phyloP scores from a whole-genome alignment of 2,113 vertebrate species.

The Erythrocebus patas region DNA sequence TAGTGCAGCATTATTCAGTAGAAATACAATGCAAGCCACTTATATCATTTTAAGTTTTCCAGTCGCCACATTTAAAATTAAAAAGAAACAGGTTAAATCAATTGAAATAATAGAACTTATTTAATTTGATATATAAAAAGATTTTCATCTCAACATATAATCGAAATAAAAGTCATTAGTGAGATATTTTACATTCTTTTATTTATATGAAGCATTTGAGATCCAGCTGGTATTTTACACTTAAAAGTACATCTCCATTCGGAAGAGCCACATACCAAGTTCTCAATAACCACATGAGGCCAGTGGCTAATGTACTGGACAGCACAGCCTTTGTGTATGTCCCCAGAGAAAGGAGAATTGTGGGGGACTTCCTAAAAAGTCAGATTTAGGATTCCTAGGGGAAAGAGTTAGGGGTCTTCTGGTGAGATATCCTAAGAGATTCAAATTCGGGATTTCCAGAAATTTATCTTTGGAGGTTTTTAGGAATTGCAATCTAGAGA shows the following conservation, averaged over 20 bases:
- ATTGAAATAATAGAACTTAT: not conserved
- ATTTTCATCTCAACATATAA: not conserved
- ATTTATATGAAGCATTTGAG: not conserved
- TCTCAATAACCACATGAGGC: not conserved
- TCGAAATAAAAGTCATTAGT: not conserved
- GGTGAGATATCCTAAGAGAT: not conserved
- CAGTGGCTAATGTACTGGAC: not conserved
- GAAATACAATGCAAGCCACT: not conserved
- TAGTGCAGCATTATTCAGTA: not conserved
- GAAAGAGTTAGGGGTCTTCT: not conserved
- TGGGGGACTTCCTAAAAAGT: not conserved
- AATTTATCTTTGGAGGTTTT: not conserved
- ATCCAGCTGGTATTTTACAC: not conserved
- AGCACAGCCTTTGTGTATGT: not conserved
- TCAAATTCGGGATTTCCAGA: not conserved
- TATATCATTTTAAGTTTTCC: not conserved
- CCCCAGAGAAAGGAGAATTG: not conserved
- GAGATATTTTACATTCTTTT: not conserved
- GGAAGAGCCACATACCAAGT: not conserved
- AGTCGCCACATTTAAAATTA: not conserved
- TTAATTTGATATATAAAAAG: not conserved
- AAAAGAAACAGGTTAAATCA: not conserved
- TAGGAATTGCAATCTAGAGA: not conserved
- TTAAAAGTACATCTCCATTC: not conserved
- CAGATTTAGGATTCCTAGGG: not conserved